Evolutionary conservation across 2,797 vertebrate species (phyloP).

Genomic region (Dryobates pubescens): DNA sequence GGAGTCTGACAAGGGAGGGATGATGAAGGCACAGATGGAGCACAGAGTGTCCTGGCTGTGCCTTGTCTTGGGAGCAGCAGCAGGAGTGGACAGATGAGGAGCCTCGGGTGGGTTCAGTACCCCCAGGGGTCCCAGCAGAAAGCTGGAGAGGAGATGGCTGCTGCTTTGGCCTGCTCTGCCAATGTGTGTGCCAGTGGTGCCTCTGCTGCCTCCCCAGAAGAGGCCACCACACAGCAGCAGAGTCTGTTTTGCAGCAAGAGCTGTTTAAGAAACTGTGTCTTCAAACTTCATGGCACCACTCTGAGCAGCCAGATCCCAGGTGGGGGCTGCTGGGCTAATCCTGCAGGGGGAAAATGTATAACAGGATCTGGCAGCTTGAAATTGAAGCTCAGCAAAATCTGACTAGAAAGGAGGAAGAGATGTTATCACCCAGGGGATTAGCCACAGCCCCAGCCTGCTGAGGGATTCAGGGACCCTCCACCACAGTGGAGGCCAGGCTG

Average conservation of each 20-base stretch:
- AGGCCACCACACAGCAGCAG: not conserved
- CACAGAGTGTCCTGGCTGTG: not conserved
- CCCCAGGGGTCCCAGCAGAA: not conserved
- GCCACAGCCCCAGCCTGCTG: not conserved
- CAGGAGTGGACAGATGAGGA: not conserved
- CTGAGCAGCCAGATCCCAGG: not conserved
- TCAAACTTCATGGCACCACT: not conserved
- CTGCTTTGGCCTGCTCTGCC: not conserved
- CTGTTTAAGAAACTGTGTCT: not conserved
- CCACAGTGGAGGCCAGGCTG: not conserved
- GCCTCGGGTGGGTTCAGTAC: not conserved
- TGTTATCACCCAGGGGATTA: conserved; percentile 12
- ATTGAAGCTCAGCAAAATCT: conserved; percentile 7
- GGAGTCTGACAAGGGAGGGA: not conserved
- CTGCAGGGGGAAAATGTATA: not conserved
- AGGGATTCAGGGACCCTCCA: not conserved
- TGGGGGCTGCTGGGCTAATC: not conserved
- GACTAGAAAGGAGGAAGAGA: conserved; percentile 14
- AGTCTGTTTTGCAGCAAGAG: not conserved
- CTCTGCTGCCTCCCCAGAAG: not conserved
- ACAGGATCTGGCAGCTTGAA: not conserved
- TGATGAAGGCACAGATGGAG: not conserved
- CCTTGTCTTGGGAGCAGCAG: not conserved
- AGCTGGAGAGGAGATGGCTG: not conserved
- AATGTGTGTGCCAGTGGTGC: not conserved